Conservation (phyloP, 2,797 vertebrate species). For the Chaunax sp. region DNA sequence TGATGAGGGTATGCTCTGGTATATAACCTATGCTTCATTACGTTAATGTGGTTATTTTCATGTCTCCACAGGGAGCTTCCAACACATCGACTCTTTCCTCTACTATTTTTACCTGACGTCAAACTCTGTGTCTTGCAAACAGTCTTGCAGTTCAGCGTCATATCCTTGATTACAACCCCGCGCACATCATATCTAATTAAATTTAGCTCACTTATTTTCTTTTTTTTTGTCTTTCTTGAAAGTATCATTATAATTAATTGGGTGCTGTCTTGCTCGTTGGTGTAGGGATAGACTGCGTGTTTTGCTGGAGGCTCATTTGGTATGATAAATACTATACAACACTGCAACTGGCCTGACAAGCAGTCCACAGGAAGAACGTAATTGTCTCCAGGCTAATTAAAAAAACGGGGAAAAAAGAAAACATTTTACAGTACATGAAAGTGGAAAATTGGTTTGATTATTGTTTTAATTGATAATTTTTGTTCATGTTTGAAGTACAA, state of each 20-base stretch:
- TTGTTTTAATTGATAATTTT: slow-evolving; percentile 1
- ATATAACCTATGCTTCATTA: slow-evolving; percentile 32
- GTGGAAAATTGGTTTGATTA: neutral
- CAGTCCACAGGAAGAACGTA: slow-evolving; percentile 18
- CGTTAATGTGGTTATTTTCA: slow-evolving; percentile 25
- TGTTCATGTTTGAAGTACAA: slow-evolving; percentile 2
- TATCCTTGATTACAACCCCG: slow-evolving; percentile 48
- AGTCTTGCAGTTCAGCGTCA: neutral
- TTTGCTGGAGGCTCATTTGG: slow-evolving; percentile 40
- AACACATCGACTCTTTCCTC: slow-evolving; percentile 26
- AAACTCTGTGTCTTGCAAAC: slow-evolving; percentile 20
- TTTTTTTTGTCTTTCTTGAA: slow-evolving; percentile 24
- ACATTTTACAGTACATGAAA: slow-evolving; percentile 8
- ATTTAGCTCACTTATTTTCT: slow-evolving; percentile 27
- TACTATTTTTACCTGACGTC: slow-evolving; percentile 34
- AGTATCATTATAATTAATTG: slow-evolving; percentile 66
- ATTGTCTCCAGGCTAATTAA: slow-evolving; percentile 29
- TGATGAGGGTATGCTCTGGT: slow-evolving; percentile 10
- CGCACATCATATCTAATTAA: slow-evolving; percentile 46
- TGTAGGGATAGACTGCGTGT: slow-evolving; percentile 31
- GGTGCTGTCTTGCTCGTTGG: slow-evolving; percentile 37
- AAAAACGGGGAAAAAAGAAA: slow-evolving; percentile 26
- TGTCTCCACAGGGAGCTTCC: slow-evolving; percentile 1
- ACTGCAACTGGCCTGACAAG: slow-evolving; percentile 29
- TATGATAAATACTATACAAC: slow-evolving; percentile 50